Conservation (phyloP, 2,797 vertebrate genomes). For the Pampus argenteus region DNA sequence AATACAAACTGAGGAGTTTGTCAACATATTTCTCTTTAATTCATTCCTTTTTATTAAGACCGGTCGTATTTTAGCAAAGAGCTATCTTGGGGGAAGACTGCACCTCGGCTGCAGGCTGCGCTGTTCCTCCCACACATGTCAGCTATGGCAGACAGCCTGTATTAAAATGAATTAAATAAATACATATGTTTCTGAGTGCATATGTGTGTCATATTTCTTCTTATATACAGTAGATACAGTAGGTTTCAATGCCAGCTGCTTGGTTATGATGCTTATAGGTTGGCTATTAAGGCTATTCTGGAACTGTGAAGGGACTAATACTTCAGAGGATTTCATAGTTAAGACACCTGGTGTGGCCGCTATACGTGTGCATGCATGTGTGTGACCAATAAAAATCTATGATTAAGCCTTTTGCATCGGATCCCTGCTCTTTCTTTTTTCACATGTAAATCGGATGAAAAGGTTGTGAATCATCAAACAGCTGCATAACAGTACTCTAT, state of each 20-base stretch:
- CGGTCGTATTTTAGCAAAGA: slow-evolving; percentile 17
- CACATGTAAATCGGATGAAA: slow-evolving; percentile 28
- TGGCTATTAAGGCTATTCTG: slow-evolving; percentile 60
- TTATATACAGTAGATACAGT: slow-evolving; percentile 33
- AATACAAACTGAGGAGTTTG: slow-evolving; percentile 12
- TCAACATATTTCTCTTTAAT: slow-evolving; percentile 32
- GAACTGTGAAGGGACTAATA: slow-evolving; percentile 51
- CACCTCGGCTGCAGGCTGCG: slow-evolving; percentile 22
- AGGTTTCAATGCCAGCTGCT: slow-evolving; percentile 67
- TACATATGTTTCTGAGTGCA: slow-evolving; percentile 23
- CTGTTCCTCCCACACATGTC: slow-evolving; percentile 37
- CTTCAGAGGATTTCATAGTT: slow-evolving; percentile 50
- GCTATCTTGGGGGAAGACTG: slow-evolving; percentile 24
- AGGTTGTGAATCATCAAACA: slow-evolving; percentile 31
- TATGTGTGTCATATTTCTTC: neutral
- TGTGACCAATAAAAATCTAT: slow-evolving; percentile 12
- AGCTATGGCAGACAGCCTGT: slow-evolving; percentile 36
- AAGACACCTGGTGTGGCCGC: slow-evolving; percentile 27
- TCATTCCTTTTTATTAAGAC: slow-evolving; percentile 23
- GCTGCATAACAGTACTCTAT: slow-evolving; percentile 23
- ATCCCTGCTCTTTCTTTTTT: neutral
- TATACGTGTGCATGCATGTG: neutral
- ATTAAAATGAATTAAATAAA: slow-evolving; percentile 57
- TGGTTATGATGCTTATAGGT: slow-evolving; percentile 73
- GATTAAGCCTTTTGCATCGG: slow-evolving; percentile 23